Evolutionary conservation across 2,888 invertebrate genomes (phyloP).

Genomic region (Pyrochroa serraticornis): DNA sequence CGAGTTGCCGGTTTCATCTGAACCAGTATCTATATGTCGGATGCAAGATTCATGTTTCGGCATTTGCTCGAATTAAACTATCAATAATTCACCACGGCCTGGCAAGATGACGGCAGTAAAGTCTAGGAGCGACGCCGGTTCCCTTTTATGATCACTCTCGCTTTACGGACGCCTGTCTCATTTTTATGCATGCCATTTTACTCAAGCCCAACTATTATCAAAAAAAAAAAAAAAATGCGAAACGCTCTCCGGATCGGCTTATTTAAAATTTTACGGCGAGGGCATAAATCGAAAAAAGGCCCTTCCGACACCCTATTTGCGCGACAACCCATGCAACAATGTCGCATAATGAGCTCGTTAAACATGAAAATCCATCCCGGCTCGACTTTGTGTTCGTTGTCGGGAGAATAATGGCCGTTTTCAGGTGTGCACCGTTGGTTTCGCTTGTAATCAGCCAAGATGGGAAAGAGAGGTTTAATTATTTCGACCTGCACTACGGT

Average conservation of each 20-base stretch:
- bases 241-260: not conserved
- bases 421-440: slow-evolving; percentile 22
- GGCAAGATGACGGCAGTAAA: slow-evolving; percentile 53
- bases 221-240: slow-evolving; percentile 8
- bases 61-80: slow-evolving; percentile 58
- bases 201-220: slow-evolving; percentile 21
- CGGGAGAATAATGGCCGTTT: slow-evolving; percentile 22
- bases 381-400: slow-evolving; percentile 12
- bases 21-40: slow-evolving; percentile 27
- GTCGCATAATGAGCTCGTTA: slow-evolving; percentile 25
- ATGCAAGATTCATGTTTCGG: slow-evolving; percentile 54
- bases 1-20: slow-evolving; percentile 10
- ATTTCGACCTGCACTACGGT: slow-evolving; percentile 9
- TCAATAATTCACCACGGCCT: slow-evolving; percentile 55
- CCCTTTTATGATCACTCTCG: slow-evolving; percentile 47
- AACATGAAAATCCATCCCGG: slow-evolving; percentile 11
- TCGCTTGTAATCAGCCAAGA: slow-evolving; percentile 9
- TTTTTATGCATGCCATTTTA: slow-evolving; percentile 26
- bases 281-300: too few species aligned
- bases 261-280: too few species aligned
- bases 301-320: too few species aligned
- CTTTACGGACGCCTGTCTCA: slow-evolving; percentile 28
- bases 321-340: slow-evolving; percentile 1
- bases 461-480: slow-evolving; percentile 20
- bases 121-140: slow-evolving; percentile 46